phyloP scores from a whole-genome alignment of 2,888 invertebrate species.

The Sympetrum striolatum region DNA sequence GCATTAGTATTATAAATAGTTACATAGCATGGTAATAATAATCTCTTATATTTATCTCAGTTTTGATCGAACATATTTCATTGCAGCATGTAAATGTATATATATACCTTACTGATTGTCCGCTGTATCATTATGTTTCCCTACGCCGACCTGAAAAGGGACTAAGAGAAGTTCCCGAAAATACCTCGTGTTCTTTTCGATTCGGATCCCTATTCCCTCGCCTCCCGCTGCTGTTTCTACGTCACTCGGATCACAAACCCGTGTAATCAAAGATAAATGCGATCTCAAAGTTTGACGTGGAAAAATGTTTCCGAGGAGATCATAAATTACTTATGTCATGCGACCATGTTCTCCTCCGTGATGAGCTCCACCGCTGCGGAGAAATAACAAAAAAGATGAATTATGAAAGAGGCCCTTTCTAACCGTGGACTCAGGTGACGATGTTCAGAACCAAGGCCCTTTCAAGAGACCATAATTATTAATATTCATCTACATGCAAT shows the following conservation, averaged over 20 bases:
- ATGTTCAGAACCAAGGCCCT: neutral
- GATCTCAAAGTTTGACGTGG: neutral
- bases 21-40: too few relatives aligned
- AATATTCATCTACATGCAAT: too few relatives aligned
- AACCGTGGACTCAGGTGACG: neutral
- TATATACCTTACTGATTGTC: too few relatives aligned
- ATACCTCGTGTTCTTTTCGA: neutral
- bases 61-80: too few relatives aligned
- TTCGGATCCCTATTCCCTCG: too few relatives aligned
- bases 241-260: neutral
- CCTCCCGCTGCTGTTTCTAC: neutral
- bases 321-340: slow-evolving; percentile 19
- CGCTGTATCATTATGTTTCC: neutral
- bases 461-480: neutral
- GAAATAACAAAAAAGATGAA: slow-evolving; percentile 16
- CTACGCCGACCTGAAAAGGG: too few relatives aligned
- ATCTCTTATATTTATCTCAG: too few relatives aligned
- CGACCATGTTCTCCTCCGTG: neutral
- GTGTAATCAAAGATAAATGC: slow-evolving; percentile 32
- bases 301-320: neutral
- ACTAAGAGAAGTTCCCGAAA: neutral
- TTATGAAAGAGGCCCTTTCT: neutral
- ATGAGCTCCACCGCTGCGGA: slow-evolving; percentile 12
- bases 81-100: too few relatives aligned
- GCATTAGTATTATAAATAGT: too few relatives aligned